Evolutionary conservation across 1,140 invertebrate genomes (phyloP), one percentile per base, ranked within the genome.

Genomic region (Lepidotrigona ventralis): DNA sequence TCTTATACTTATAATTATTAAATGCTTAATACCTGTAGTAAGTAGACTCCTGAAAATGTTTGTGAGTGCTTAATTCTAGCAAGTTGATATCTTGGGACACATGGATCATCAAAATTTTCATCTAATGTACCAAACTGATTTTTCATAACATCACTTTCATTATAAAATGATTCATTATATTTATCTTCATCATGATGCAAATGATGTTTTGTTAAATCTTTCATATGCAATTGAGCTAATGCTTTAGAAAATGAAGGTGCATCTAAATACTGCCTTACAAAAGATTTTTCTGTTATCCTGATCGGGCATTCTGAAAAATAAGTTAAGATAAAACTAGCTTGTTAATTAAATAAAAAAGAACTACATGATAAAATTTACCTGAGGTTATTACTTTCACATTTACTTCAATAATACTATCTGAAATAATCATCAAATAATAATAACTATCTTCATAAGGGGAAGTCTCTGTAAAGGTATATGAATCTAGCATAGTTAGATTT

Each of bases 391-490:
- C 91, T 81, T 93, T 92, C 39, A 95, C 82, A 73, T 93, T 94
- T 79, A 95, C 94, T 51, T 91, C 88, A 72, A 95, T 93, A 51
- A 93, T 89, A 77, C 92, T 94, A 81, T 92, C 92, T 9, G 95
- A 93, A 56, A 94, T 91, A 54, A 95, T 90, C 84, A 95, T 88
- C 66, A 95, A 88, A 91, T 95, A 95, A 88, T 95, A 95, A 91
- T 95, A 95, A 71, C 92, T 92, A 86, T 95, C 94, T 84, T 94
- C 93, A 81, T 90, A 94, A 23, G 95, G 95, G n/a, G 94, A 90
- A n/a, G 85, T 85, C 91, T 94, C 94, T 29, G 76, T 89, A 82
- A 94, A 95, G 11, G 89, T 91, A 66, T 94, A 93, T 66, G 88
- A 92, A 86, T 86, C 89, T 39, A 90, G 89, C 63, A 88, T 90